Evolutionary conservation across 2,113 vertebrate genomes (phyloP), one percentile per base, ranked within the genome.

Genomic region (Corydoras maculifer): DNA sequence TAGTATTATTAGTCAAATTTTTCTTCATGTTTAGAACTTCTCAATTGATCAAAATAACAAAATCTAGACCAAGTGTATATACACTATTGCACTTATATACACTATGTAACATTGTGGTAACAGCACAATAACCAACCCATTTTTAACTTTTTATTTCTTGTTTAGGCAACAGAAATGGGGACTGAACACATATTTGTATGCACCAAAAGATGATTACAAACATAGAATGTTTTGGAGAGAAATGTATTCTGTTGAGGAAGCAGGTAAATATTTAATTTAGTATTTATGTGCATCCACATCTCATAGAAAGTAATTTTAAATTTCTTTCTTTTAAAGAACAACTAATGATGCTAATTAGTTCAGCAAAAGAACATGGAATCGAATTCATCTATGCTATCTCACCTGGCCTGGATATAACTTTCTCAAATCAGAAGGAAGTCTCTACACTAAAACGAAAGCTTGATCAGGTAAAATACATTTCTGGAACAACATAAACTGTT

Each of bases 191-290:
- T 99, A 99, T 79, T 85, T 99, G 18, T 99, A 99, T 75, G 97
- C 97, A 58, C 97, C 35, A 43, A 43, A 43, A 43, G 35, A 43
- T 43, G 35, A 43, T 43, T 43, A 43, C 35, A 43, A 43, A 84
- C 97, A 99, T 84, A 93, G 97, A 82, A 96, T 99, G 94, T 99
- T 99, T 88, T 99, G 97, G 97, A 90, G 97, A 86, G 97, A 99
- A 86, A 91, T 99, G 90, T 99, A 99, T 84, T 99, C 96, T 4
- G 96, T 99, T 78, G 96, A 99, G 79, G 97, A 99, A 95, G 97
- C 96, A n/a, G 97, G 97, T 99, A 88, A 93, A 77, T 43, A 25
- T 25, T 25, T 25, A 25, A 25, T 25, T 25, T 25, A 25, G 18
- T 25, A 25, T 25, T 25, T 25, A 25, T 25, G 18, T 25, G 18